Base-by-base conservation (phyloP, 1,140 invertebrate species). In the Lordiphosa clarofinis region DNA sequence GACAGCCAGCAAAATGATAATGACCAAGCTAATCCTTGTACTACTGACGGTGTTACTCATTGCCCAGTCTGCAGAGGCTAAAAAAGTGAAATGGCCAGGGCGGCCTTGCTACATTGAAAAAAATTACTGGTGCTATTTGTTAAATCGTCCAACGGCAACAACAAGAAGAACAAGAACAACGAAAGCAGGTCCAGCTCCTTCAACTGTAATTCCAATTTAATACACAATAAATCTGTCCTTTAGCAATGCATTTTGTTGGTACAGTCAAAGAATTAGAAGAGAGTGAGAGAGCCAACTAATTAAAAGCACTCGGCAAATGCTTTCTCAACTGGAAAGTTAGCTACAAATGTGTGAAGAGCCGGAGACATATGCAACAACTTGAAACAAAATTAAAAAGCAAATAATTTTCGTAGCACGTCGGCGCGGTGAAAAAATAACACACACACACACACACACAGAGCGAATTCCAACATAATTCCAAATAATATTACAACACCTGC, bases 341-440 rank as follows among this genome's bases (percentile, higher is more conserved):
- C 78, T 73, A 84, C 78, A 84, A 78, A 84, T 33, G 35, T 53
- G 48, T 50, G 65, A 54, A 39, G 48, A 65, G 31, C 54, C 37
- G 67, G 72, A 82, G 61, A 82, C 73, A 76, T 78, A 73, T 82
- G 76, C 69, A 78, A 76, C 65, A 84, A 76, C 68, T 84, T 84
- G 78, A 84, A 82, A 78, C 78, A 78, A 84, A 84, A 82, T 82
- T 82, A 76, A 82, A 82, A 82, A 69, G 78, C 76, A 82, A 82
- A 84, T 84, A 84, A 82, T 82, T 78, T 82, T 73, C 73, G 84
- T 84, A 54, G 73, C 73, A 82, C 40, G 33, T 49, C 35, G 19
- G 39, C 37, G 37, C n/a, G 40, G 43, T 63, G 15, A 73, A 67
- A 64, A 63, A 74, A 62, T 50, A 13, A 71, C 52, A 55, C 46